Evolutionary conservation across 2,888 invertebrate species (phyloP), one percentile per base, ranked within the genome.

Genomic region (Ceratothoa steindachneri): DNA sequence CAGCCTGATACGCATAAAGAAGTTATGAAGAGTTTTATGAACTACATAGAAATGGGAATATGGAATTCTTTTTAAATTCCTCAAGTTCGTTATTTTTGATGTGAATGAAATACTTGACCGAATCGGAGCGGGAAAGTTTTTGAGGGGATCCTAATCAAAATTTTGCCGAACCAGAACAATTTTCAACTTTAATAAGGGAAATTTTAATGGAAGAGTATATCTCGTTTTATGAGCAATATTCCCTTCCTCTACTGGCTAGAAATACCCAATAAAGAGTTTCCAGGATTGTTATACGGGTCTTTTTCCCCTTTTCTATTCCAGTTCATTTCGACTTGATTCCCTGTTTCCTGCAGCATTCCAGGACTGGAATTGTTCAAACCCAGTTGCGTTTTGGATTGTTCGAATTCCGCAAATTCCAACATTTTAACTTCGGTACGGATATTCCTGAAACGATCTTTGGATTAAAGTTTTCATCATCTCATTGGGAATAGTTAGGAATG

Each of bases 231-330:
- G 60, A 60, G 60, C 60, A 60, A 60, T 60, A 60, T 60, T 24
- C 60, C 12, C 22, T 22, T 22, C 60, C 22, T n/a, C 27, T 22
- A 60, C n/a, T 22, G 60, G 60, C 60, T 60, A 24, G 22, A 60
- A 60, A 60, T 24, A 60, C 60, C 60, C 60, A 60, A 60, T 60
- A 60, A 60, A 60, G 60, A 60, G 60, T 60, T 60, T 60, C 60
- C 60, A 60, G 60, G 24, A 60, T 60, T 60, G 60, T 60, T 60
- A n/a, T 24, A 24, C 19, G 60, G 24, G 12, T 60, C 22, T 24
- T 60, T 24, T 60, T 24, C 27, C 60, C 60, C 24, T 24, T 60
- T 51, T 51, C 19, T 24, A 60, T 60, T 60, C 24, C 1, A 7
- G 60, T 60, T 60, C 60, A 60, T 60, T 60, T 24, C 60, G 60